Evolutionary conservation across 2,113 vertebrate genomes (phyloP).

Genomic region (Rhinolophus ferrumequinum): DNA sequence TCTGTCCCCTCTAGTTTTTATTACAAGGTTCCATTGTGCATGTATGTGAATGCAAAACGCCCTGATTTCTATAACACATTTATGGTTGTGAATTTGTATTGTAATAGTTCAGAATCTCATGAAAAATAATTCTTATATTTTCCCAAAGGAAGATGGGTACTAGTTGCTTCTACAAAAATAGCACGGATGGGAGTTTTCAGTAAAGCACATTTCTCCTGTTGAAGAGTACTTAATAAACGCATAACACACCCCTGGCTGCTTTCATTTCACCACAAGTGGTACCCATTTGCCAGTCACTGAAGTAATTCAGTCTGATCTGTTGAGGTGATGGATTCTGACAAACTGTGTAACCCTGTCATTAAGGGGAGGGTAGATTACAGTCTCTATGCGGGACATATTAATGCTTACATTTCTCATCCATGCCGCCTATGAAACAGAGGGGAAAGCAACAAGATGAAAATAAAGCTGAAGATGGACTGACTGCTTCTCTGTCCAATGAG

Average conservation of each 20-base stretch:
- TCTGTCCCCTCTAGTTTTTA: neutral
- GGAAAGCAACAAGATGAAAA: constrained; percentile 73
- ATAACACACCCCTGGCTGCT: constrained; percentile 83
- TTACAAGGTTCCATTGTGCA: neutral
- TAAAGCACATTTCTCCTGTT: constrained; percentile 58
- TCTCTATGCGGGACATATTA: constrained; percentile 48
- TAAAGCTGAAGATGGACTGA: constrained; percentile 67
- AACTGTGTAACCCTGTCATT: constrained; percentile 79
- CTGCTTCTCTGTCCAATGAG: constrained; percentile 64
- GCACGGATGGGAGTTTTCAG: constrained; percentile 42
- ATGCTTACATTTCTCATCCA: constrained; percentile 65
- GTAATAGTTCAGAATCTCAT: constrained; percentile 34
- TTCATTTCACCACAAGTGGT: constrained; percentile 67
- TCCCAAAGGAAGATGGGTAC: neutral
- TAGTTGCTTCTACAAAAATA: constrained; percentile 65
- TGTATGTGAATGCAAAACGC: neutral
- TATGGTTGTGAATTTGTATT: constrained; percentile 12
- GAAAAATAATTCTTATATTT: constrained; percentile 55
- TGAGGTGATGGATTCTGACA: constrained; percentile 73
- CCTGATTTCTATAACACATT: constrained; percentile 11
- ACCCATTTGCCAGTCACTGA: constrained; percentile 58
- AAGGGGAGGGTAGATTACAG: constrained; percentile 76
- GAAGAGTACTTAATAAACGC: constrained; percentile 76
- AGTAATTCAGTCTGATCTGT: constrained; percentile 80
- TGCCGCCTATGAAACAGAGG: neutral